Percentiles rank a stretch among this genome's conserved stretches.
Conservation (phyloP, 2,113 vertebrate species). For the Vireo altiloquus region DNA sequence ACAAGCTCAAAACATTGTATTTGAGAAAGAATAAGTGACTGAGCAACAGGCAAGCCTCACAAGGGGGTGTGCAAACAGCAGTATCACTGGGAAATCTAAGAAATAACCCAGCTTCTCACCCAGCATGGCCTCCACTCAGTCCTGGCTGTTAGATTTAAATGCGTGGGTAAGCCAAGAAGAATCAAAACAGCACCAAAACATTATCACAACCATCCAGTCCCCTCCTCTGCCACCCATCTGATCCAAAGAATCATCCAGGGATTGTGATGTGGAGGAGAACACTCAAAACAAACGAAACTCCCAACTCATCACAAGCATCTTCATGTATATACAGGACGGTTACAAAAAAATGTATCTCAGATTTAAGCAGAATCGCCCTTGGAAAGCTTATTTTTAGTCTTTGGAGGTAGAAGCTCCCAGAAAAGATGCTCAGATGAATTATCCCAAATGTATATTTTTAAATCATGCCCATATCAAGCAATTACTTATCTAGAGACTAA, state of each 20-base stretch:
- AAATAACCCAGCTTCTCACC: not conserved
- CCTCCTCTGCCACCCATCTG: too few relatives aligned
- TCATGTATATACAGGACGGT: not conserved
- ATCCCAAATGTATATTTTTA: not conserved
- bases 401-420: not conserved
- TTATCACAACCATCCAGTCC: not conserved
- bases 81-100: not conserved
- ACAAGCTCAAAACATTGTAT: not conserved
- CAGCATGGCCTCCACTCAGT: not conserved
- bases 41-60: not conserved
- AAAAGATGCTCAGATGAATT: not conserved
- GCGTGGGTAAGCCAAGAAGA: not conserved
- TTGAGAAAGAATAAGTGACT: not conserved
- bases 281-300: not conserved
- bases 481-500: not conserved
- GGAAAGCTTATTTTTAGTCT: not conserved
- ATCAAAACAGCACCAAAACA: not conserved
- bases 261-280: fast-evolving
- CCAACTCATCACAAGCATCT: not conserved
- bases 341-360: not conserved
- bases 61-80: not conserved
- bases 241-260: not conserved
- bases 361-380: not conserved
- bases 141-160: not conserved
- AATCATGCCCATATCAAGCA: not conserved